A percentile compares a stretch with the other conserved stretches of the same genome.
Evolutionary conservation across 2,888 invertebrate species (phyloP).

Genomic region (Cephus runcator): DNA sequence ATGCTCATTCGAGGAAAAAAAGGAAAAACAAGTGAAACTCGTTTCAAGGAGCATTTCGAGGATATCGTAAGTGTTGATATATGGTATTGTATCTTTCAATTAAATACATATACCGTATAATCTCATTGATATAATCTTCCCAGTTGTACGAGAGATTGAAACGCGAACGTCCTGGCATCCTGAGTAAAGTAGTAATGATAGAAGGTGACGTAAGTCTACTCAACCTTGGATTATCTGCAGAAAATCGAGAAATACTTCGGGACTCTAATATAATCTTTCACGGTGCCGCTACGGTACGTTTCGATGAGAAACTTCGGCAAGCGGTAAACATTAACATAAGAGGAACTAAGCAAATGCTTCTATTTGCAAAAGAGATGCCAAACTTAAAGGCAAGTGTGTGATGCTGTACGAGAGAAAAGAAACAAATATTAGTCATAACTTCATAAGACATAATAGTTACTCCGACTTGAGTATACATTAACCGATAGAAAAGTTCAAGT

Average conservation of each 20-base stretch:
- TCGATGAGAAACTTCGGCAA: conserved; percentile 75
- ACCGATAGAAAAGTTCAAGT: not conserved
- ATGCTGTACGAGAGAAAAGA: not conserved
- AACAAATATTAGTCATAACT: not conserved
- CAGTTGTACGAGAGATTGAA: conserved; percentile 69
- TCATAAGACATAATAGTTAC: not conserved
- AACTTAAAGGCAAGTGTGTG: conserved; percentile 69
- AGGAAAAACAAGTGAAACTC: conserved; percentile 52
- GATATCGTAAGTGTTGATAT: conserved; percentile 48
- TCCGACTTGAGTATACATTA: too few species aligned
- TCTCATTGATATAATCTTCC: conserved; percentile 13
- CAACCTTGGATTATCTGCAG: conserved; percentile 67
- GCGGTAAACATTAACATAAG: conserved; percentile 78
- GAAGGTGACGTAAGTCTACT: conserved; percentile 68
- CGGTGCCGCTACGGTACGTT: conserved; percentile 80
- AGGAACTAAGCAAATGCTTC: conserved; percentile 73
- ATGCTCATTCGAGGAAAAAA: conserved; percentile 60
- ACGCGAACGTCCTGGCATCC: conserved; percentile 65
- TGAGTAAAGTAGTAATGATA: conserved; percentile 70
- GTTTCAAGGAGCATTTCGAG: conserved; percentile 57
- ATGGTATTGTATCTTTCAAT: not conserved
- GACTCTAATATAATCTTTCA: conserved; percentile 77
- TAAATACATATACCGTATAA: not conserved
- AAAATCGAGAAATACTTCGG: conserved; percentile 65
- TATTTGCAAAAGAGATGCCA: conserved; percentile 73